These are phyloP conservation scores for cattle (Bos taurus) DNA, from an alignment of 2,113 vertebrate genomes.

Conservation along the genomic window DNA sequence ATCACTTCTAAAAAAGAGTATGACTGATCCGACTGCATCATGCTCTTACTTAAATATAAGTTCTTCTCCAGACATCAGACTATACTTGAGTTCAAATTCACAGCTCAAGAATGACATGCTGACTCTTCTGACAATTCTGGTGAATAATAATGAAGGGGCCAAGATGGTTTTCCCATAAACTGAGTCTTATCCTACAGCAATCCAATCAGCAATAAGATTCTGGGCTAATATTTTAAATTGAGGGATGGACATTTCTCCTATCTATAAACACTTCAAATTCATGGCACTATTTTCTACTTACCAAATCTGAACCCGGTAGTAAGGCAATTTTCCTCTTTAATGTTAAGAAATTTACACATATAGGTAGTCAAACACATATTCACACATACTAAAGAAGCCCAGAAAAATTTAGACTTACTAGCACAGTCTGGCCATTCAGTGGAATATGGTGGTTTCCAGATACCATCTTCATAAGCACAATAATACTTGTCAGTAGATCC, in stretches of 20 bases:
- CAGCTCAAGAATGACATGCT: not conserved
- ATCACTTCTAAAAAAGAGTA: not conserved
- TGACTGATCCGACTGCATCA: not conserved
- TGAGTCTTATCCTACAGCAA: not conserved
- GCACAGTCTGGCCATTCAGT: constrained; percentile 93
- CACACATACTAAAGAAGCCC: not conserved
- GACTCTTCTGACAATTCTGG: not conserved
- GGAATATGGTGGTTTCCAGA: constrained; percentile 91
- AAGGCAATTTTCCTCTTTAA: not conserved
- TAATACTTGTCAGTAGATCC: constrained; percentile 90
- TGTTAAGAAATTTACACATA: not conserved
- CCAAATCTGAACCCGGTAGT: not conserved
- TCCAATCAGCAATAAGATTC: not conserved
- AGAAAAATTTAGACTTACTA: constrained; percentile 79
- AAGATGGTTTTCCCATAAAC: not conserved
- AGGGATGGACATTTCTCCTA: not conserved
- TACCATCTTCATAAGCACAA: constrained; percentile 89
- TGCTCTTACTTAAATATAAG: not conserved
- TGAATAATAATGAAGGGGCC: not conserved
- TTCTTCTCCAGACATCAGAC: not conserved
- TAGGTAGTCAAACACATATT: not conserved
- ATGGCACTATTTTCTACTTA: not conserved
- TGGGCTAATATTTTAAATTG: not conserved
- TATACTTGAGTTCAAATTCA: not conserved
- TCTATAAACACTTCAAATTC: not conserved